A percentile compares a stretch with the other conserved stretches of the same genome.
These are phyloP conservation scores for Machimus rusticus DNA, from an alignment of 2,888 invertebrate species.

Conservation along the genomic window DNA sequence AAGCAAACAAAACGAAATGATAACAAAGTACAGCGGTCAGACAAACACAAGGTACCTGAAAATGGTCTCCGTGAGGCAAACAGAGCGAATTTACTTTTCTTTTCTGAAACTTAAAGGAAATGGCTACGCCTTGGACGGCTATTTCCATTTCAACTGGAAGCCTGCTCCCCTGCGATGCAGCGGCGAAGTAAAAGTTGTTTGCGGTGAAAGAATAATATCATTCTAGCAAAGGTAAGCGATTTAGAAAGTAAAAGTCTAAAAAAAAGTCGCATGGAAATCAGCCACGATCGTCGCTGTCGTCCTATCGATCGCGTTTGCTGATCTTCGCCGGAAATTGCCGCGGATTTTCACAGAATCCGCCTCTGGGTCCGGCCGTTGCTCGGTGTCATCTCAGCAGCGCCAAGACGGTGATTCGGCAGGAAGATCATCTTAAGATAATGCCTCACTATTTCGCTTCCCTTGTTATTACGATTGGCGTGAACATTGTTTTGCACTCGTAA, in stretches of 20 bases:
- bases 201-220: constrained; percentile 11
- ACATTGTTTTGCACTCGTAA: background rate
- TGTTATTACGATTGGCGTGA: background rate
- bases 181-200: background rate
- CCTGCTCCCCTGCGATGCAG: background rate
- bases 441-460: background rate
- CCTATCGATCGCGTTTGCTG: background rate
- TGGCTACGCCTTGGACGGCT: background rate
- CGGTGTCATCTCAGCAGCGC: background rate
- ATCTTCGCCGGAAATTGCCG: background rate
- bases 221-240: constrained; percentile 19
- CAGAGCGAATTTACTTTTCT: background rate
- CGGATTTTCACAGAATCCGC: background rate
- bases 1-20: background rate
- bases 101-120: background rate
- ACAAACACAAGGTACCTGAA: background rate
- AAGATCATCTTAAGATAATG: background rate
- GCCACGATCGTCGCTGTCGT: background rate
- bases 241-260: constrained; percentile 8
- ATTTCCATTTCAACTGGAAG: background rate
- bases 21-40: background rate
- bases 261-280: background rate
- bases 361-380: background rate
- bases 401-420: background rate
- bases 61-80: background rate